These are phyloP conservation scores for Cotesia typhae DNA, from an alignment of 1,140 invertebrate genomes.

Conservation along the genomic window DNA sequence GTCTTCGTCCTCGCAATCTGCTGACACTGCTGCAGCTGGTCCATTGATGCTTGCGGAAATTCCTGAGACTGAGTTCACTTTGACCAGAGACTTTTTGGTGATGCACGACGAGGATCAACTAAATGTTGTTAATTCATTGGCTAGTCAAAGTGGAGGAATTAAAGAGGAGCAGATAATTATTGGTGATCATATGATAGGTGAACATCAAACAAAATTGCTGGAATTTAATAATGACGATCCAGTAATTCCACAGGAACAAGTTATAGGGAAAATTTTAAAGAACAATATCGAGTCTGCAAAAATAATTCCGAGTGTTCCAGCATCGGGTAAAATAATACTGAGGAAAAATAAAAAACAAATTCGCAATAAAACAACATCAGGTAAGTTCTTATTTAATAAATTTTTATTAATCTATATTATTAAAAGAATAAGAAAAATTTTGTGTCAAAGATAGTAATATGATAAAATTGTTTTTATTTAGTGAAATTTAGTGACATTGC, in stretches of 20 bases:
- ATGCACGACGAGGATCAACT: slow-evolving; percentile 62
- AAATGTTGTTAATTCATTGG: slow-evolving; percentile 57
- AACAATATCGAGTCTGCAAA: too few relatives aligned
- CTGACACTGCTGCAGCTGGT: slow-evolving; percentile 48
- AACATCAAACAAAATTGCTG: background rate
- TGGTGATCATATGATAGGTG: background rate
- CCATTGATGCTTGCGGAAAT: slow-evolving; percentile 60
- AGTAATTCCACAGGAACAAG: too few relatives aligned
- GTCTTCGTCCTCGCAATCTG: too few relatives aligned
- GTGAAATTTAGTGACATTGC: too few relatives aligned
- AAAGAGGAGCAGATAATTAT: slow-evolving; percentile 40
- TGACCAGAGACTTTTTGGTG: slow-evolving; percentile 61
- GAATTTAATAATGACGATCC: too few relatives aligned
- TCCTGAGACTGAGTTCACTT: slow-evolving; percentile 55
- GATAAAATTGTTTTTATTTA: too few relatives aligned
- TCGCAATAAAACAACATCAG: slow-evolving; percentile 32
- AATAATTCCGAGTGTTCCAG: too few relatives aligned
- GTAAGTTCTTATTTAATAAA: slow-evolving; percentile 31
- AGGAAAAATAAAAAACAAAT: too few relatives aligned
- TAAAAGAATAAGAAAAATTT: too few relatives aligned
- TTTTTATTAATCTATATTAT: background rate
- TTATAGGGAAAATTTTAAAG: too few relatives aligned
- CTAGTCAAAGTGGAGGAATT: slow-evolving; percentile 52
- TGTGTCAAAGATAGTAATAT: too few relatives aligned
- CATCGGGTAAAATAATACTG: too few relatives aligned